phyloP scores from a whole-genome alignment of 2,888 invertebrate species.

The Margaritifera margaritifera region DNA sequence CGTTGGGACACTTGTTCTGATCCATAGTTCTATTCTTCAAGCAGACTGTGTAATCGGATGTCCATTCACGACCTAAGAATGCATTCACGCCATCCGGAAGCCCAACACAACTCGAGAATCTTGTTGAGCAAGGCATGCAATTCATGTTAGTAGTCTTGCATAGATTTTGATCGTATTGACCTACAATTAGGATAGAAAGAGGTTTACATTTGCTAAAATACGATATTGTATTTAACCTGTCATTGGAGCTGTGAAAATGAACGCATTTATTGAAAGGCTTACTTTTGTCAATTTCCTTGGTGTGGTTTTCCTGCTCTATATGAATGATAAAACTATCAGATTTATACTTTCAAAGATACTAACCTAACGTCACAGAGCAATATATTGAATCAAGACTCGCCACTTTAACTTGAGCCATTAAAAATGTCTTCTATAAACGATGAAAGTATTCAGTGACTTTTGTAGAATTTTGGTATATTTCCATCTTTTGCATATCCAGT shows the following conservation, averaged over 20 bases:
- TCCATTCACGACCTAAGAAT: slow-evolving; percentile 32
- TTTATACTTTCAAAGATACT: not conserved
- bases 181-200: slow-evolving; percentile 19
- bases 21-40: slow-evolving; percentile 38
- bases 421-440: not conserved
- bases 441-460: not conserved
- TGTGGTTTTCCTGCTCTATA: no score
- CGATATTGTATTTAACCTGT: not conserved
- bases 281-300: no score
- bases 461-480: no score
- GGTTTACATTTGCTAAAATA: not conserved
- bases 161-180: slow-evolving; percentile 43
- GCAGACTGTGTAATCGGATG: slow-evolving; percentile 34
- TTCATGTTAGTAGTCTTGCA: slow-evolving; percentile 22
- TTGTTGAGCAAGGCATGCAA: slow-evolving; percentile 38
- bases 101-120: slow-evolving; percentile 40
- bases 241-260: no score
- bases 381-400: no score
- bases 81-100: slow-evolving; percentile 35
- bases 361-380: no score
- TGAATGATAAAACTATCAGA: no score
- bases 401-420: no score
- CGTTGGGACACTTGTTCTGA: slow-evolving; percentile 16
- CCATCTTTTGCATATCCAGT: no score
- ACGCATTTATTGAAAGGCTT: slow-evolving; percentile 7